phyloP scores from a whole-genome alignment of 2,113 vertebrate species.

The Alligator mississippiensis region DNA sequence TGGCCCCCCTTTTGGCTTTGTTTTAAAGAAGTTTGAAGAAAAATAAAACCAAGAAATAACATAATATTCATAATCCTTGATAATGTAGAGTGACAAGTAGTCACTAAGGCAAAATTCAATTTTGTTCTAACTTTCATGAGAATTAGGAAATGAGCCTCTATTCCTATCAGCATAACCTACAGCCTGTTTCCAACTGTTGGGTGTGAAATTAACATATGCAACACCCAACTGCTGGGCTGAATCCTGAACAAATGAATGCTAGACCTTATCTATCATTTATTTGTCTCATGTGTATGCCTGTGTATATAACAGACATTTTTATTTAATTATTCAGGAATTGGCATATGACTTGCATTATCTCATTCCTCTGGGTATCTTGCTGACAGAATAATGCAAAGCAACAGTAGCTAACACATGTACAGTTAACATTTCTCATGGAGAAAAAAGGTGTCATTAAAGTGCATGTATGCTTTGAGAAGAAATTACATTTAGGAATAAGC shows the following conservation, averaged over 20 bases:
- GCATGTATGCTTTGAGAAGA: conserved; percentile 2
- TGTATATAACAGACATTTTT: conserved; percentile 76
- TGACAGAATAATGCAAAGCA: conserved; percentile 64
- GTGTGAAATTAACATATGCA: conserved; percentile 61
- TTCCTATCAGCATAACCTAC: conserved; percentile 42
- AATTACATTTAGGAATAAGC: conserved; percentile 46
- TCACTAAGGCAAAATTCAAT: not conserved
- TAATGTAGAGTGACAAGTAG: not conserved
- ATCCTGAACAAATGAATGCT: conserved; percentile 72
- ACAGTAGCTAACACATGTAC: conserved; percentile 52
- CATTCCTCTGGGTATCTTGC: conserved; percentile 69
- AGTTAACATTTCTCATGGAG: conserved; percentile 20
- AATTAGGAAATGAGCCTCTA: conserved; percentile 37
- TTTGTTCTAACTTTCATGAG: not conserved
- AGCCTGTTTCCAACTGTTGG: conserved; percentile 56
- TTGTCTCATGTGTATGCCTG: conserved; percentile 69
- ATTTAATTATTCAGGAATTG: conserved; percentile 84
- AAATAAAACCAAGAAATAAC: conserved; percentile 24
- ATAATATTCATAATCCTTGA: conserved; percentile 10
- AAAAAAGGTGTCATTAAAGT: conserved; percentile 49
- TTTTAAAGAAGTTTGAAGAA: not conserved
- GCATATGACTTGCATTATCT: conserved; percentile 76
- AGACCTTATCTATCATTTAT: conserved; percentile 81
- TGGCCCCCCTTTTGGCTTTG: conserved; percentile 11
- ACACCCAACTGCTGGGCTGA: conserved; percentile 58